Conservation (phyloP, 2,797 vertebrate species). For the Paedocypris micromegethes region DNA sequence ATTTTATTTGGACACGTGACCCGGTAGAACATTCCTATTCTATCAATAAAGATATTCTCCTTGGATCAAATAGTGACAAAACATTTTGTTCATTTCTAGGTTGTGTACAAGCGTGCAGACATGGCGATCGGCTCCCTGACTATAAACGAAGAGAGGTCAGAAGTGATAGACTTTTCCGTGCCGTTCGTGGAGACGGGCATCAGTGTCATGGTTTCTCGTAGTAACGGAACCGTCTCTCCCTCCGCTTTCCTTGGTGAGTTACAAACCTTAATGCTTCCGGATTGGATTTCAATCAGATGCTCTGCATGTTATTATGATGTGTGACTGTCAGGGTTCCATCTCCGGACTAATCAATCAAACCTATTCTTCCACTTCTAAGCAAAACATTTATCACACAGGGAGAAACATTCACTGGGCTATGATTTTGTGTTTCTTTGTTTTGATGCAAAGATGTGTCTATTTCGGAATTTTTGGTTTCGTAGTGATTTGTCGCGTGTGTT, state of each 20-base stretch:
- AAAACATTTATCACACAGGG: slow-evolving; percentile 34
- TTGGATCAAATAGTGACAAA: slow-evolving; percentile 5
- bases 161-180: slow-evolving; percentile 90
- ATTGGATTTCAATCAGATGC: slow-evolving; percentile 26
- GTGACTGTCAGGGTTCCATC: slow-evolving; percentile 30
- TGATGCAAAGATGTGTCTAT: not conserved
- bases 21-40: not conserved
- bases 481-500: too few species aligned
- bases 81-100: slow-evolving; percentile 59
- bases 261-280: slow-evolving; percentile 15
- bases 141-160: slow-evolving; percentile 88
- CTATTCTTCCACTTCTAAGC: slow-evolving; percentile 39
- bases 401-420: slow-evolving; percentile 9
- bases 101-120: slow-evolving; percentile 86
- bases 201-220: slow-evolving; percentile 91
- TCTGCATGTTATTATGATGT: slow-evolving; percentile 31
- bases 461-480: too few species aligned
- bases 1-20: too few species aligned
- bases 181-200: slow-evolving; percentile 91
- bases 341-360: slow-evolving; percentile 40
- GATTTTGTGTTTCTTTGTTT: slow-evolving; percentile 19
- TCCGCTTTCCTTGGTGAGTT: slow-evolving; percentile 86
- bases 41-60: slow-evolving; percentile 4
- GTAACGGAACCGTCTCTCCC: slow-evolving; percentile 89
- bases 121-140: slow-evolving; percentile 92